phyloP scores from a whole-genome alignment of 2,888 invertebrate genomes.

The Stenodera caucasica region DNA sequence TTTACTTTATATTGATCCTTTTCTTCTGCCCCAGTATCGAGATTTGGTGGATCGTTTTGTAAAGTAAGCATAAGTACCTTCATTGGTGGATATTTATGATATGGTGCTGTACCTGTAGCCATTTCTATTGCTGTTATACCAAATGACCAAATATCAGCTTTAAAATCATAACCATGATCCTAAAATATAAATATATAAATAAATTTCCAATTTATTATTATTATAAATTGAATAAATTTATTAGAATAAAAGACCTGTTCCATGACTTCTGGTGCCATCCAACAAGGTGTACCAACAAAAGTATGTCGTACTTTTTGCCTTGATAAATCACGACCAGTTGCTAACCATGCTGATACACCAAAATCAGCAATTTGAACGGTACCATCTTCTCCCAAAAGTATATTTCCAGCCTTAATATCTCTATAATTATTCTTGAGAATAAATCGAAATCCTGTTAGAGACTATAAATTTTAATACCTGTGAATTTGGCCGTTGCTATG shows the following conservation, averaged over 20 bases:
- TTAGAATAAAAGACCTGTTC: conserved; percentile 69
- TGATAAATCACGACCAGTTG: conserved; percentile 90
- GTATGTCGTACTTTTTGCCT: conserved; percentile 95
- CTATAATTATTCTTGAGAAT: conserved; percentile 57
- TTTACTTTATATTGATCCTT: conserved; percentile 91
- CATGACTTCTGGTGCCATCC: conserved; percentile 99
- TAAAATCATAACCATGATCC: conserved; percentile 97
- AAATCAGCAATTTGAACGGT: conserved; percentile 98
- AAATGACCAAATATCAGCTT: conserved; percentile 93
- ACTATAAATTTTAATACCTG: conserved; percentile 66
- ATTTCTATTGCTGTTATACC: conserved; percentile 98
- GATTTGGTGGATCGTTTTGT: conserved; percentile 95
- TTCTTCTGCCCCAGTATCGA: conserved; percentile 93
- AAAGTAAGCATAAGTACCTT: conserved; percentile 97
- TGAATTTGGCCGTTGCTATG: conserved; percentile 99
- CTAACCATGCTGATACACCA: conserved; percentile 97
- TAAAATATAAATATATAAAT: conserved; percentile 61
- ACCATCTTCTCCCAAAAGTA: conserved; percentile 94
- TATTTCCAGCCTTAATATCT: conserved; percentile 98
- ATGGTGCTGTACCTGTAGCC: conserved; percentile 97
- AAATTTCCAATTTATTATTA: neutral
- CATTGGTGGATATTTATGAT: conserved; percentile 99
- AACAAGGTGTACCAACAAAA: conserved; percentile 98
- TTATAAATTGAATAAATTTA: neutral
- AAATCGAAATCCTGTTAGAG: too few relatives aligned